phyloP scores from a whole-genome alignment of 2,888 invertebrate genomes.

The Pharmacophagus antenor region DNA sequence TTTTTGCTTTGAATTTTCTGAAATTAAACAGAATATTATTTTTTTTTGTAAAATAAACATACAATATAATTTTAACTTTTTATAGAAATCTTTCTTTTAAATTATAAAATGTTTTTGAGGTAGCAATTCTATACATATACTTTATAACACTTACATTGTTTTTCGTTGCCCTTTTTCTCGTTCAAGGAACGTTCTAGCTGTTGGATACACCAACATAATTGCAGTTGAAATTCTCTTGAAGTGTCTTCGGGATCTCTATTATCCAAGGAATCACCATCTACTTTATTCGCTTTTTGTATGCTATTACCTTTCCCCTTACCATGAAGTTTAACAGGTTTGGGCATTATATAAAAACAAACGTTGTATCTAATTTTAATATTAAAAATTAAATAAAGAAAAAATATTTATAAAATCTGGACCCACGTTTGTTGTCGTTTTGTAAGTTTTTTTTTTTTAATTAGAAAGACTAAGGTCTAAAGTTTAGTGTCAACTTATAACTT shows the following conservation, averaged over 20 bases:
- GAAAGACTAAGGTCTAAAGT: neutral
- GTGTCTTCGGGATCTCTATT: conserved; percentile 70
- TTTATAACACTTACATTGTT: conserved; percentile 71
- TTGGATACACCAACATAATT: conserved; percentile 90
- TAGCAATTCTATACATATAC: neutral
- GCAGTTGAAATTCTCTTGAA: conserved; percentile 86
- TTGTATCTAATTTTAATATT: neutral
- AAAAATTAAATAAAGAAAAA: neutral
- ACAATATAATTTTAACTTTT: too few species aligned
- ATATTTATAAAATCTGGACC: neutral
- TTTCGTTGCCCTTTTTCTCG: conserved; percentile 82
- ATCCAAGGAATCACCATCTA: conserved; percentile 51
- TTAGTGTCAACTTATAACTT: neutral
- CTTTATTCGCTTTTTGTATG: conserved; percentile 62
- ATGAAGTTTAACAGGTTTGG: conserved; percentile 71
- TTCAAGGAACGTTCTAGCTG: conserved; percentile 83
- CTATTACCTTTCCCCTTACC: conserved; percentile 63
- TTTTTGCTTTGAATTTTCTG: too few species aligned
- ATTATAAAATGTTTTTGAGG: neutral
- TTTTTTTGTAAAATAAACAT: too few species aligned
- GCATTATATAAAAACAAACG: conserved; percentile 46
- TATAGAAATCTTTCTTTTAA: too few species aligned
- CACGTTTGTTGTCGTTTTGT: neutral
- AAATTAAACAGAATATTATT: too few species aligned
- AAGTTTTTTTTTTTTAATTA: neutral